These are phyloP conservation scores for Bilobella aurantiaca DNA, from an alignment of 1,140 invertebrate genomes.

Conservation along the genomic window DNA sequence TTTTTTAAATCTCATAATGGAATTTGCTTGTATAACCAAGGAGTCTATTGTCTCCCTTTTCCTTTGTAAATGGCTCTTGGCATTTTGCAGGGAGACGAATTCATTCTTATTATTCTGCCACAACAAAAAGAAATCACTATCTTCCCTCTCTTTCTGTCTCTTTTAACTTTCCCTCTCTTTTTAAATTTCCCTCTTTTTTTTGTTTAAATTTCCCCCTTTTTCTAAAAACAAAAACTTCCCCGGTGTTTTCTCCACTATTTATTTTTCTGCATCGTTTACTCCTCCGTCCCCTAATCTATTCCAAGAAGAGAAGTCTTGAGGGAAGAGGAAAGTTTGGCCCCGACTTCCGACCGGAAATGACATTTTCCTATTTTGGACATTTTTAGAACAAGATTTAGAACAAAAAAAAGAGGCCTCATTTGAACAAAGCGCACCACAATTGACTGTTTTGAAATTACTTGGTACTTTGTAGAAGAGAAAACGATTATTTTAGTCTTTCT, in stretches of 20 bases:
- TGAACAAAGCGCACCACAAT: too few relatives aligned
- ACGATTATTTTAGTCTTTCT: too few relatives aligned
- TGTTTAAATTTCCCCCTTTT: background rate
- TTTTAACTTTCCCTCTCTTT: slow-evolving; percentile 5
- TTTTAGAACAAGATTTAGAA: too few relatives aligned
- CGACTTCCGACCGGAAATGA: too few relatives aligned
- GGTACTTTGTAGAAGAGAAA: too few relatives aligned
- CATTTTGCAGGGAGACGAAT: slow-evolving; percentile 6
- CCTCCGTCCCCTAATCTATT: background rate
- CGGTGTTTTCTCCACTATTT: slow-evolving; percentile 1
- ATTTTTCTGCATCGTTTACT: slow-evolving; percentile 20
- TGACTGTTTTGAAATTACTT: too few relatives aligned
- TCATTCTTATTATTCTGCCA: too few relatives aligned
- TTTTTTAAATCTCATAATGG: slow-evolving; percentile 20
- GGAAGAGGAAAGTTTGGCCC: too few relatives aligned
- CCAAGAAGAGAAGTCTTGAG: too few relatives aligned
- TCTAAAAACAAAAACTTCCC: slow-evolving; percentile 9
- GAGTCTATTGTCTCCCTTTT: slow-evolving; percentile 18
- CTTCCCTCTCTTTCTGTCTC: slow-evolving; percentile 6
- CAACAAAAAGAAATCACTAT: too few relatives aligned
- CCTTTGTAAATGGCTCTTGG: slow-evolving; percentile 14
- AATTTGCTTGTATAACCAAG: slow-evolving; percentile 25
- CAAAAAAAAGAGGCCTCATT: too few relatives aligned
- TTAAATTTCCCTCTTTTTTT: background rate
- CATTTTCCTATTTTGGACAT: too few relatives aligned